Base-by-base conservation (phyloP, 2,888 invertebrate genomes). In the Pseudanteris insignis region DNA sequence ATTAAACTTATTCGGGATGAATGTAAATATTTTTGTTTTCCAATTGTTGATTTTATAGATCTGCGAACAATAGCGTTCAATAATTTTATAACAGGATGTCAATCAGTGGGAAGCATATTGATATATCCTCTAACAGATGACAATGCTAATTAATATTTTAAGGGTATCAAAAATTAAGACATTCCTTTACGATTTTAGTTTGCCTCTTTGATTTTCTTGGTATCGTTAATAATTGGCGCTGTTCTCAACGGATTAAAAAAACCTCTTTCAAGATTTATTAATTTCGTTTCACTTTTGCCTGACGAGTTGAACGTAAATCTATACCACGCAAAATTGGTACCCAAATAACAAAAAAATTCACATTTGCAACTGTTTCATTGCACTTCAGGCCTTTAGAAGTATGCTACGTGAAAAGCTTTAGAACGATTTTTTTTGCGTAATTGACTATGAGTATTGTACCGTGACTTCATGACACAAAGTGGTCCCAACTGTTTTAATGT, bases 371-470 rank as follows among this genome's bases (percentile, higher is more conserved):
- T n/a, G 7, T 21, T 18, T 12, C 32, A 41, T 50, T 48, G 60
- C 61, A 12, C 12, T 46, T 54, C 54, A 61, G 54, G 61, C 61
- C 54, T 50, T 55, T 15, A 55, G 50, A 43, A 55, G 33, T 55
- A 40, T n/a, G 44, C 61, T 61, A 61, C 34, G 40, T 61, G 50
- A 46, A 61, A 55, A 62, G 62, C 62, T 62, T 57, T 57, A 62
- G 55, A 62, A 62, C 50, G 62, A 62, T 57, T 61, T 51, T n/a
- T n/a, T n/a, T 50, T 46, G 61, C 50, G 64, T 72, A 72, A 72
- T 72, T 72, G 72, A 72, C 71, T 71, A 69, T 66, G 68, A 68
- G 69, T 72, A 70, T 72, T 71, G 70, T 71, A 70, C 70, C 70
- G 67, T 70, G 64, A 63, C 65, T 59, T 61, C 64, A 66, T 67